A percentile compares a stretch with the other conserved stretches of the same genome.
Conservation (phyloP, 37 sponge, comb jelly and placozoan genomes). For the Tethya wilhelma region DNA sequence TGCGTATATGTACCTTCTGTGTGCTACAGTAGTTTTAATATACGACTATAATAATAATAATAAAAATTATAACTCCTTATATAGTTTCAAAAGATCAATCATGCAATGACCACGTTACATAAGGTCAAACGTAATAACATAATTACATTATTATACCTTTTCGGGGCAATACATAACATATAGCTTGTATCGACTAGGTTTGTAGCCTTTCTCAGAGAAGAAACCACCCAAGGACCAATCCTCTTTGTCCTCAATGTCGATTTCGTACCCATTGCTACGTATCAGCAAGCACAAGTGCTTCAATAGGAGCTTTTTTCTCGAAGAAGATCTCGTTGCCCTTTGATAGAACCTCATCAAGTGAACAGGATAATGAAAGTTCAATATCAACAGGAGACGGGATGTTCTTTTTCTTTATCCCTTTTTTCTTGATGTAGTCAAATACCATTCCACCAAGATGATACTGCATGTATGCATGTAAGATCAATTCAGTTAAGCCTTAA, state of each 20-base stretch:
- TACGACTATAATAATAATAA: too few species aligned
- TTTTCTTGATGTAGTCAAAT: neutral
- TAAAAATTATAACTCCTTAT: too few species aligned
- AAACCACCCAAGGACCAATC: neutral
- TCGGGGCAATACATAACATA: conserved; percentile 6
- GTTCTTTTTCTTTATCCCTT: neutral
- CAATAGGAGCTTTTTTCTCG: neutral
- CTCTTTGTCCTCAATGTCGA: neutral
- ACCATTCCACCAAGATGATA: neutral
- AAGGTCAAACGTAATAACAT: neutral
- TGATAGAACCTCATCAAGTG: neutral
- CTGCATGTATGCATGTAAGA: neutral
- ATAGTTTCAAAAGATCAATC: too few species aligned
- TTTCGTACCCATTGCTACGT: neutral
- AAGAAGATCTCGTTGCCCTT: neutral
- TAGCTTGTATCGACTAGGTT: conserved; percentile 16
- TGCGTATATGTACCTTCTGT: too few species aligned
- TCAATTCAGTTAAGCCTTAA: too few species aligned
- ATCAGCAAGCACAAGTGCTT: neutral
- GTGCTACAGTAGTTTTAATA: too few species aligned
- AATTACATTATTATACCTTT: neutral
- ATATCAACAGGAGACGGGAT: neutral
- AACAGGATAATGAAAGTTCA: neutral
- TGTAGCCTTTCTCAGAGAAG: neutral
- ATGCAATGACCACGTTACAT: too few species aligned